A percentile compares a stretch with the other conserved stretches of the same genome.
Evolutionary conservation across 1,140 invertebrate genomes (phyloP).

Genomic region (Cardiocondyla obscurior): DNA sequence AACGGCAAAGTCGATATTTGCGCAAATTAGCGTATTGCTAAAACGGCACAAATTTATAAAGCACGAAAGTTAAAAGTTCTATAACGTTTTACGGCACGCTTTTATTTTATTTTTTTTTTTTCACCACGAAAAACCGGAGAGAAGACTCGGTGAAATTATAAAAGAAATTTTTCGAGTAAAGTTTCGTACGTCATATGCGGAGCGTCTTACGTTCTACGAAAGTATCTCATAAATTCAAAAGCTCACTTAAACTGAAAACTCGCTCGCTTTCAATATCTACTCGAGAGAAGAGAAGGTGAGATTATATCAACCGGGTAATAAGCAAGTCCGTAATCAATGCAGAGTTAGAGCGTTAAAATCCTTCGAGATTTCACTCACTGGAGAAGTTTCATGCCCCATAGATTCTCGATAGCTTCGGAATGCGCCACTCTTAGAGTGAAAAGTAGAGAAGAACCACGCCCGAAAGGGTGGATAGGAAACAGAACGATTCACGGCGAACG

Average conservation of each 20-base stretch:
- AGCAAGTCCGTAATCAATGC: constrained; percentile 54
- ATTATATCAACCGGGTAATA: constrained; percentile 59
- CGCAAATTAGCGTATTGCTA: constrained; percentile 2
- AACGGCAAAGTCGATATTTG: constrained; percentile 2
- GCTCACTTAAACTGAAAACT: not conserved
- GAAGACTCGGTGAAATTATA: not conserved
- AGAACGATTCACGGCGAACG: not conserved
- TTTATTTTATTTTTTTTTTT: too few species aligned
- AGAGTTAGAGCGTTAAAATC: constrained; percentile 37
- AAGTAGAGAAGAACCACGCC: constrained; percentile 11
- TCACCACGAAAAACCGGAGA: not conserved
- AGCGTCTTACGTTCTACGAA: not conserved
- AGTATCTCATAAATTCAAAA: constrained; percentile 1
- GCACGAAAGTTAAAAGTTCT: not conserved
- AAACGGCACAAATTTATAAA: not conserved
- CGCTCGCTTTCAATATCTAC: not conserved
- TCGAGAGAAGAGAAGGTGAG: not conserved
- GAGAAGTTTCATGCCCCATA: constrained; percentile 28
- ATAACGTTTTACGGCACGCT: not conserved
- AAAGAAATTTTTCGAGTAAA: constrained; percentile 8
- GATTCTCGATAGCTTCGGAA: not conserved
- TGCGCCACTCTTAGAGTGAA: not conserved
- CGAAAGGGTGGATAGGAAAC: not conserved
- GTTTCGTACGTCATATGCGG: not conserved
- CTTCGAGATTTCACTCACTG: constrained; percentile 51